These are phyloP conservation scores for Drosophila pegasa DNA, from an alignment of 2,888 invertebrate species.

Conservation along the genomic window DNA sequence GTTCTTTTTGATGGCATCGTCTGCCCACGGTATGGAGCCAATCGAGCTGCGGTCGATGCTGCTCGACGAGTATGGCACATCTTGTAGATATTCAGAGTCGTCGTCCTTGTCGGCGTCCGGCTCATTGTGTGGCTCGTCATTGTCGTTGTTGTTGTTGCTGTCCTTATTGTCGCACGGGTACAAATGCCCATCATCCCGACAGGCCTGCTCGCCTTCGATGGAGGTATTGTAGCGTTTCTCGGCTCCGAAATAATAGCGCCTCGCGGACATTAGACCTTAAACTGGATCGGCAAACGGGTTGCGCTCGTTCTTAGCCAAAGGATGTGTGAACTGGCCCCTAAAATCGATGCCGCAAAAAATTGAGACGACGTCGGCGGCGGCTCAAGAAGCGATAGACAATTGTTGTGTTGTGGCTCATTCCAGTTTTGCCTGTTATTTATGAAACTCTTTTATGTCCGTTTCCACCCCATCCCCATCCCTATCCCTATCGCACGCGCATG, in stretches of 20 bases:
- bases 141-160: constrained; percentile 28
- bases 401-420: constrained; percentile 80
- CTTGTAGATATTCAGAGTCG: constrained; percentile 80
- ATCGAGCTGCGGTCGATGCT: constrained; percentile 84
- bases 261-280: constrained; percentile 68
- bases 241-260: constrained; percentile 68
- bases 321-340: constrained; percentile 41
- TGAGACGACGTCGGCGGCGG: constrained; percentile 32
- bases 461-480: constrained; percentile 66
- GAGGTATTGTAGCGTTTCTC: constrained; percentile 59
- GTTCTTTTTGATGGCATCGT: constrained; percentile 85
- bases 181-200: constrained; percentile 50
- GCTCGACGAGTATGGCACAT: constrained; percentile 83
- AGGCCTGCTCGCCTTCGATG: constrained; percentile 42
- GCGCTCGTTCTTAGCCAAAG: constrained; percentile 38
- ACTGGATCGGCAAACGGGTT: constrained; percentile 62
- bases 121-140: constrained; percentile 41
- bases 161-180: constrained; percentile 40
- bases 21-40: constrained; percentile 85
- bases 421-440: constrained; percentile 79
- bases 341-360: constrained; percentile 69
- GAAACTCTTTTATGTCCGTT: constrained; percentile 65
- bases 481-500: constrained; percentile 51
- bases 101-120: constrained; percentile 71
- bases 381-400: constrained; percentile 55